These are phyloP conservation scores for Oryzias curvinotus DNA, from an alignment of 2,113 vertebrate genomes.

Conservation along the genomic window DNA sequence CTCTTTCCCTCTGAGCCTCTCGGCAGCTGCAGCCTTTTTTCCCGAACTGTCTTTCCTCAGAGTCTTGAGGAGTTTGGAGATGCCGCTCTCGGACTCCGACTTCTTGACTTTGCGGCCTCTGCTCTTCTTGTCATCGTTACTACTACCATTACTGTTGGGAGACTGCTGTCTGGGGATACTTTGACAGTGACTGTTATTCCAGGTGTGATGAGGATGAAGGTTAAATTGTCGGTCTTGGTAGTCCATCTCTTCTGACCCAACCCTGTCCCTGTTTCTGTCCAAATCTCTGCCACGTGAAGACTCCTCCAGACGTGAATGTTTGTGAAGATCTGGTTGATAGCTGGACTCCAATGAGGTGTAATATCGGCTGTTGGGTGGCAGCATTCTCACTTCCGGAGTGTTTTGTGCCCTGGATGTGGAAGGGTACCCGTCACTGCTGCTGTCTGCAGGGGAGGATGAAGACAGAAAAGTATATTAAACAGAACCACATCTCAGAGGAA, in stretches of 20 bases:
- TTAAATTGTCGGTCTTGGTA: constrained; percentile 81
- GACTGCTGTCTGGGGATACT: constrained; percentile 80
- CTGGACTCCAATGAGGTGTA: constrained; percentile 92
- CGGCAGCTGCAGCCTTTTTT: constrained; percentile 77
- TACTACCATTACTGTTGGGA: constrained; percentile 68
- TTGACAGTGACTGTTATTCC: constrained; percentile 85
- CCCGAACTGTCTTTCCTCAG: constrained; percentile 78
- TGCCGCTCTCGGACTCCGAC: constrained; percentile 80
- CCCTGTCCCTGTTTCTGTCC: constrained; percentile 65
- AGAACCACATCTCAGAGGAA: not conserved
- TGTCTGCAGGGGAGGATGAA: constrained; percentile 82
- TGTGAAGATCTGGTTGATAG: constrained; percentile 95
- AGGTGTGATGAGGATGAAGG: constrained; percentile 85
- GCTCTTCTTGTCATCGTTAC: constrained; percentile 70
- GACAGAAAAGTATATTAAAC: not conserved
- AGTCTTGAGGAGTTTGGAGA: constrained; percentile 80
- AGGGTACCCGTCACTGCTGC: constrained; percentile 94
- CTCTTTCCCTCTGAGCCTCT: constrained; percentile 78
- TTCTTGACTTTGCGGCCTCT: constrained; percentile 76
- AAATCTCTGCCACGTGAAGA: constrained; percentile 81
- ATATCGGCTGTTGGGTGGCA: constrained; percentile 82
- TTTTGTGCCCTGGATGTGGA: constrained; percentile 93
- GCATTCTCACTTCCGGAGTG: constrained; percentile 92
- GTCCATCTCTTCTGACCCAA: constrained; percentile 81
- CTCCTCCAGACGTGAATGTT: constrained; percentile 91